Percentiles rank a stretch among this genome's conserved stretches.
phyloP scores from a whole-genome alignment of 2,113 vertebrate genomes.

The Entomyzon cyanotis region DNA sequence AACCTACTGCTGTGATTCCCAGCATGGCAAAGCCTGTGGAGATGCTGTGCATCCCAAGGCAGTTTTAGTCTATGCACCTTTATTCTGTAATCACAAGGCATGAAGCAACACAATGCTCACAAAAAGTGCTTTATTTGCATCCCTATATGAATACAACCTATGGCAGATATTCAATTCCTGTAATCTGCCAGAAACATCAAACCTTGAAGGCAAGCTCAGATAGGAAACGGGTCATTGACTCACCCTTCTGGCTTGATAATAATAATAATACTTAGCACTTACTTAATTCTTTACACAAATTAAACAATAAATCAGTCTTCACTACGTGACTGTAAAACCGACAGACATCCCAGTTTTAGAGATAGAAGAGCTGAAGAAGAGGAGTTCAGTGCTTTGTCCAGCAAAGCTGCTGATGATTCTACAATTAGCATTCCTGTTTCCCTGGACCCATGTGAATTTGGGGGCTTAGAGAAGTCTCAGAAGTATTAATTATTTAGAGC shows the following conservation, averaged over 20 bases:
- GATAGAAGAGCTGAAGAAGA: slow-evolving; percentile 1
- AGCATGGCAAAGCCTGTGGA: background rate
- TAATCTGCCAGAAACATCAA: slow-evolving; percentile 63
- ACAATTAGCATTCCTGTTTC: background rate
- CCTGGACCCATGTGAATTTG: background rate
- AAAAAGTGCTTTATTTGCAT: slow-evolving; percentile 50
- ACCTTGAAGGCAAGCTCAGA: slow-evolving; percentile 59
- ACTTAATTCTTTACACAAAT: slow-evolving; percentile 60
- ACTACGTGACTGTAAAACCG: background rate
- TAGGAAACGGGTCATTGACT: slow-evolving; percentile 61
- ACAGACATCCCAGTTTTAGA: background rate
- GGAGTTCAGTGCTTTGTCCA: background rate
- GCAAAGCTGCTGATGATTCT: background rate
- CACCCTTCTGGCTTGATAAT: slow-evolving; percentile 61
- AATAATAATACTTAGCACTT: slow-evolving; percentile 55
- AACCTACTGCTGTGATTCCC: background rate
- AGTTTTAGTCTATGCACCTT: slow-evolving; percentile 5
- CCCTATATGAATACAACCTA: background rate
- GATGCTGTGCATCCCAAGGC: background rate
- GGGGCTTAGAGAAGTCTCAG: background rate
- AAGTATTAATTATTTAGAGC: background rate
- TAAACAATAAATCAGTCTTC: slow-evolving; percentile 66
- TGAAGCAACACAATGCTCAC: slow-evolving; percentile 8
- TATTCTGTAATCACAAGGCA: slow-evolving; percentile 6
- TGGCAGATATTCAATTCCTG: slow-evolving; percentile 41